These are phyloP conservation scores for Bradysia coprophila DNA, from an alignment of 1,140 invertebrate genomes.

Conservation along the genomic window DNA sequence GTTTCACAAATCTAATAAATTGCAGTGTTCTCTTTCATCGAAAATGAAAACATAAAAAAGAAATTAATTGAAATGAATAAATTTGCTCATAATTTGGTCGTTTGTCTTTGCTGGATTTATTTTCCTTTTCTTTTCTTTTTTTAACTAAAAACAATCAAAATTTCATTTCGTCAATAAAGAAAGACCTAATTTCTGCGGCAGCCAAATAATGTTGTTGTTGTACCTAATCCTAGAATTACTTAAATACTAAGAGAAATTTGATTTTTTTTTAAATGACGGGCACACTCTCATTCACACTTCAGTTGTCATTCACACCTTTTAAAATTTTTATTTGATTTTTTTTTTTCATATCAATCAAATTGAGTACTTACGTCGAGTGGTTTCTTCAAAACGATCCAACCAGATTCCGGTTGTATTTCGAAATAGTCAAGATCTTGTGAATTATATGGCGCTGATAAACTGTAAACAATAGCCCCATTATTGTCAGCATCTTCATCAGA, in stretches of 20 bases:
- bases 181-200: conserved; percentile 11
- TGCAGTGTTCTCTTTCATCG: too few species aligned
- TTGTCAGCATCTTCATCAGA: conserved; percentile 92
- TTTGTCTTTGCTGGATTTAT: too few species aligned
- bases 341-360: neutral
- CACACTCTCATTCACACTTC: neutral
- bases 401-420: conserved; percentile 86
- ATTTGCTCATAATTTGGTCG: too few species aligned
- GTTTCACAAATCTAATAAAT: too few species aligned
- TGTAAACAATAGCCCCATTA: conserved; percentile 87
- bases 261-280: too few species aligned
- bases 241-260: neutral
- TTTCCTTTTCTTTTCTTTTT: too few species aligned
- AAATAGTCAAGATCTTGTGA: conserved; percentile 81
- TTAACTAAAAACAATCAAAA: too few species aligned
- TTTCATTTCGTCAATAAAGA: conserved; percentile 2
- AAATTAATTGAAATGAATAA: too few species aligned
- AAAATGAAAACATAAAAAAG: too few species aligned
- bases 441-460: conserved; percentile 68
- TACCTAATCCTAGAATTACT: neutral
- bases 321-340: neutral
- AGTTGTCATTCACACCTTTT: too few species aligned
- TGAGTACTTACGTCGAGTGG: conserved; percentile 80
- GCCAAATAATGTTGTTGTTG: conserved; percentile 16
- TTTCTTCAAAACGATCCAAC: conserved; percentile 88